Base-by-base conservation (phyloP, 2,888 invertebrate genomes). In the Leptura quadrifasciata region DNA sequence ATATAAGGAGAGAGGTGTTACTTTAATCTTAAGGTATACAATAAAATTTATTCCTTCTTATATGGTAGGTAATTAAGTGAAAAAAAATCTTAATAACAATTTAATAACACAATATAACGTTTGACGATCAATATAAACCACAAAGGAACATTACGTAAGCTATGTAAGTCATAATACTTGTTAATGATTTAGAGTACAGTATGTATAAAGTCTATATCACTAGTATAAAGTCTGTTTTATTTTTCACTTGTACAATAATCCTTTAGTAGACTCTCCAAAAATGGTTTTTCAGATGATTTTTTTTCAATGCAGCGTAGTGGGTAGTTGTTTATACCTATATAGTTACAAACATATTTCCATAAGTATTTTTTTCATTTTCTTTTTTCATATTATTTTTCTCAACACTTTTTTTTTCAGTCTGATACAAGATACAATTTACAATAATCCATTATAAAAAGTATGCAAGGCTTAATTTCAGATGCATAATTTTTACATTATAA, bases 311-410 rank as follows among this genome's bases (percentile, higher is more conserved):
- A 64, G 80, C 75, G 52, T 74, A 79, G 82, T 75, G 76, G 76
- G 71, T 74, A 74, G 80, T 78, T 82, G 82, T 74, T 84, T 85
- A 85, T 74, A 85, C 85, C 85, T 85, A 85, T 81, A 84, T 85
- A 81, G 81, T 84, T 83, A 82, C 78, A 84, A 85, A 85, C 80
- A 84, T 79, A 83, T 80, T 80, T 81, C 78, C 76, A 79, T 84
- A 80, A 84, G 83, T 82, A 80, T 80, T 79, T 81, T 57, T 78
- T 79, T 69, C 75, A 73, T 70, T 67, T 70, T 75, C 73, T 72
- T 75, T 72, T 54, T 77, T 76, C 54, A 69, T 55, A 76, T 61
- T 70, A 70, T 70, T 47, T 71, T 71, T 77, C 54, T 70, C 65
- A 74, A 60, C 55, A 67, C 47, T 72, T 71, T 55, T 58, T 55